Base-by-base conservation (phyloP, 2,888 invertebrate species). In the Amphipoea oculea region DNA sequence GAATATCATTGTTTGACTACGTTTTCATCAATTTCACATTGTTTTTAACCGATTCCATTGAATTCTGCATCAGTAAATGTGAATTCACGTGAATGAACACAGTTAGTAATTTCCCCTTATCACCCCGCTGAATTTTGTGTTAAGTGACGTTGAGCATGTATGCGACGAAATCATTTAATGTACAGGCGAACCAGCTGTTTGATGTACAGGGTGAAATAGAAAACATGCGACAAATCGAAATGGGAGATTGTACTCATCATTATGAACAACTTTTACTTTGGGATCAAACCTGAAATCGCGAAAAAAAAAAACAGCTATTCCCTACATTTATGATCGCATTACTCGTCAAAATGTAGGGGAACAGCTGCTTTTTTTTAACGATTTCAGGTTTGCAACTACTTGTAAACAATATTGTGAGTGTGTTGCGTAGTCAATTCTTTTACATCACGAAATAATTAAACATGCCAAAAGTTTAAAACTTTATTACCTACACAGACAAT, bases 21-120 rank as follows among this genome's bases (percentile, higher is more conserved):
- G n/a, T 74, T 73, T 78, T 74, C n/a, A 73, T 62, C n/a, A 48
- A 83, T 29, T 54, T 76, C 62, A 48, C 54, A 57, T 63, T 77
- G 78, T 80, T 54, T 57, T 54, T 40, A 68, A 76, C 62, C 68
- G 54, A 77, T 60, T 82, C 36, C 57, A 82, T 14, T 68, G 17
- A 67, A 80, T 80, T 68, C 36, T 76, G 62, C 29, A 63, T 68
- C 68, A 54, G 57, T 80, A 77, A 76, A 80, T 77, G 40, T 76
- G 62, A 77, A 67, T 12, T 83, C 83, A 83, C 62, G 23, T 77
- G 69, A 66, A 70, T 71, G n/a, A 17, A 54, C 17, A 70, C 5
- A 11, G 51, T 14, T 36, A 81, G 29, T 78, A 57, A 70, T 66
- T 81, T 54, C 6, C 20, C 51, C 36, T 51, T n/a, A 78, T 20